Percentiles rank a stretch among this genome's conserved stretches.
These are phyloP conservation scores for Setipinna tenuifilis DNA, from an alignment of 2,797 vertebrate genomes.

Conservation along the genomic window DNA sequence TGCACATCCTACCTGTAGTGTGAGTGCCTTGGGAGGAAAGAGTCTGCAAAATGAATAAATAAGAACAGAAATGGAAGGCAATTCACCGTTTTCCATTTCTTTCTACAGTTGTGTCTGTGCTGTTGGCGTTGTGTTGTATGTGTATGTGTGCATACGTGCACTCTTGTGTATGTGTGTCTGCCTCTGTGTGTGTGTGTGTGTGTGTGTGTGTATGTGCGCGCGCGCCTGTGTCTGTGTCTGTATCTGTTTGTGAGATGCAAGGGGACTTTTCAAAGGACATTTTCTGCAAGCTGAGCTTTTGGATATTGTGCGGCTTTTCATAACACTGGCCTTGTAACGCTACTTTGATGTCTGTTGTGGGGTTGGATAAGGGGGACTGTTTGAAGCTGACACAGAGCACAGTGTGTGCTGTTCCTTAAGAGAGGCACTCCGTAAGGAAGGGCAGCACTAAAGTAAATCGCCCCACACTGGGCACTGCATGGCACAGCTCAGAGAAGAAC, in stretches of 20 bases:
- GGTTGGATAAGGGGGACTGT: no score
- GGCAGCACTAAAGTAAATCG: no score
- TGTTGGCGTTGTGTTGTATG: neutral
- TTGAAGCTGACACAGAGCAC: no score
- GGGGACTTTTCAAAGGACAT: neutral
- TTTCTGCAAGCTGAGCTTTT: slow-evolving; percentile 18
- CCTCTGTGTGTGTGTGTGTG: neutral
- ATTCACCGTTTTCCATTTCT: neutral
- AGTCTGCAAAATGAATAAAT: neutral
- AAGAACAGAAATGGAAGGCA: neutral
- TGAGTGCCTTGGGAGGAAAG: neutral
- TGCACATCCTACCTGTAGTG: neutral
- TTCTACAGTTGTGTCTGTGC: neutral
- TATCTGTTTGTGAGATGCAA: neutral
- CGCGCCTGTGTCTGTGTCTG: neutral
- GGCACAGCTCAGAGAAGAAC: neutral
- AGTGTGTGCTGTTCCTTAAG: no score
- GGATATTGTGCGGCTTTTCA: neutral
- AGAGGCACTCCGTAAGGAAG: no score
- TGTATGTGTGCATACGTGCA: neutral
- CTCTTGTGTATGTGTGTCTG: neutral
- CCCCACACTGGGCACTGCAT: neutral
- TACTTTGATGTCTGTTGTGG: neutral
- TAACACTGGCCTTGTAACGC: neutral
- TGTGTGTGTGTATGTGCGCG: neutral